These are phyloP conservation scores for Cydia strobilella DNA, from an alignment of 1,140 invertebrate genomes.

Conservation along the genomic window DNA sequence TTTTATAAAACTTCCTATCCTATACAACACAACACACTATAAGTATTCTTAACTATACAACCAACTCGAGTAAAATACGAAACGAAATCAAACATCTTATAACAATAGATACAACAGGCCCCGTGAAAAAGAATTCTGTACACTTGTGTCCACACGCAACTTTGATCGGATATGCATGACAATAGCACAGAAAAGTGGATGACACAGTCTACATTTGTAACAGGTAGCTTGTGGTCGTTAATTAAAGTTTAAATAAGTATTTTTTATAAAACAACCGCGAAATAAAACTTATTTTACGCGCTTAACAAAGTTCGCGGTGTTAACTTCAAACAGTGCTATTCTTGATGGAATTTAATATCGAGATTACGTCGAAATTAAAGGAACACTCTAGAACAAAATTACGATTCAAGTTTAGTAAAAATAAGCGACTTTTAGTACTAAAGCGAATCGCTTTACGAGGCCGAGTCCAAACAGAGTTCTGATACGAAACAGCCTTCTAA, in stretches of 20 bases:
- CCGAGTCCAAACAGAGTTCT: too few species aligned
- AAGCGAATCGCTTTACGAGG: too few species aligned
- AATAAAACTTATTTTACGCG: not conserved
- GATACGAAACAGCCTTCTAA: too few species aligned
- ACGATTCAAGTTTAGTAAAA: too few species aligned
- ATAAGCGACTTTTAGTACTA: too few species aligned
- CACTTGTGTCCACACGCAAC: conserved; percentile 73
- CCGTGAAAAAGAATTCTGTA: conserved; percentile 57
- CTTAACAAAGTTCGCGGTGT: too few species aligned
- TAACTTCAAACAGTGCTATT: too few species aligned
- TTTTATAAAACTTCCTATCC: not conserved
- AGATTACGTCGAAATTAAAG: too few species aligned
- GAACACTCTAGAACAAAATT: too few species aligned
- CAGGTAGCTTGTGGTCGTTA: conserved; percentile 57
- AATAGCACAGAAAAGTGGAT: conserved; percentile 65
- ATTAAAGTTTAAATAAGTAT: not conserved
- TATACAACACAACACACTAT: not conserved
- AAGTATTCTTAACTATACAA: not conserved
- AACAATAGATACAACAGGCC: conserved; percentile 53
- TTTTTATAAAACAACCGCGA: not conserved
- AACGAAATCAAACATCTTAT: conserved; percentile 45
- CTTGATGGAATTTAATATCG: too few species aligned
- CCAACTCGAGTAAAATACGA: conserved; percentile 10
- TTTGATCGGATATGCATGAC: conserved; percentile 78
- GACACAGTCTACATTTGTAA: conserved; percentile 64